phyloP scores from a whole-genome alignment of 1,140 invertebrate genomes.

The Procambarus clarkii region DNA sequence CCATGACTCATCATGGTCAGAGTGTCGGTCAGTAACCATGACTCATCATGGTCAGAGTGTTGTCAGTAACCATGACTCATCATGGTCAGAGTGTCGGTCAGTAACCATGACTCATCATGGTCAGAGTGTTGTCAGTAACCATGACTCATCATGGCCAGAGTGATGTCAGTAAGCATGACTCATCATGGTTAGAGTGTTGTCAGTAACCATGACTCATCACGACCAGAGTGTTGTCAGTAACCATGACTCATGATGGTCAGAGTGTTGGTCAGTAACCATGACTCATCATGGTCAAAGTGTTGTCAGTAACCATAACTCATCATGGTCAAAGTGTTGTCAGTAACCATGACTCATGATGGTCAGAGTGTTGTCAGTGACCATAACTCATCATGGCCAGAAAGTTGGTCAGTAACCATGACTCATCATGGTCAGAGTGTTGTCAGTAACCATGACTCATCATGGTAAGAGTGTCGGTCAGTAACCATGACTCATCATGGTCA shows the following conservation, averaged over 20 bases:
- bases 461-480: no score
- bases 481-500: background rate
- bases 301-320: background rate
- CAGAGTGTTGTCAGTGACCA: no score
- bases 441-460: no score
- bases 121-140: no score
- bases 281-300: background rate
- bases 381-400: background rate
- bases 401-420: background rate
- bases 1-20: background rate
- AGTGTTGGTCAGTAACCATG: no score
- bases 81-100: background rate
- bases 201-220: background rate
- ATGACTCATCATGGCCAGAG: no score
- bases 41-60: no score
- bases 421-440: background rate
- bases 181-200: background rate
- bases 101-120: background rate
- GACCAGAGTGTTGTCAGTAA: no score
- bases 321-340: no score
- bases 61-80: background rate
- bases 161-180: background rate
- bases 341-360: no score
- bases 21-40: no score
- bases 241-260: no score